A percentile compares a stretch with the other conserved stretches of the same genome.
Evolutionary conservation across 2,888 invertebrate species (phyloP).

Genomic region (Trichogramma dendrolimi): DNA sequence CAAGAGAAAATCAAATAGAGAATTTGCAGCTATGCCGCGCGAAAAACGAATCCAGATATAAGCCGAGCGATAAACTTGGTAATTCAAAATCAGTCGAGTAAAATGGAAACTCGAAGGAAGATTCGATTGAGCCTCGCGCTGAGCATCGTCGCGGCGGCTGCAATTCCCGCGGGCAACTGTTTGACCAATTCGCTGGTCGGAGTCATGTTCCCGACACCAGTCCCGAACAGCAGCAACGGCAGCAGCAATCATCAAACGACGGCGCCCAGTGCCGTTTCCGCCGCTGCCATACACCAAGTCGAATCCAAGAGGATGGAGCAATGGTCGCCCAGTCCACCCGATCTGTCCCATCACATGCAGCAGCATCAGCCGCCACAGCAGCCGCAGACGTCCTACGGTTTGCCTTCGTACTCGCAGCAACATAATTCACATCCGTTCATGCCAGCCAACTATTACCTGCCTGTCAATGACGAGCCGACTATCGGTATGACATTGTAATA

Average conservation of each 20-base stretch:
- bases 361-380: slow-evolving; percentile 20
- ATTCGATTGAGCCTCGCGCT: too few species aligned
- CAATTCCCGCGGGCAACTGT: too few species aligned
- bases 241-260: too few species aligned
- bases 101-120: too few species aligned
- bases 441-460: slow-evolving; percentile 36
- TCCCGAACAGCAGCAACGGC: slow-evolving; percentile 16
- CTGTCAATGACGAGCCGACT: slow-evolving; percentile 32
- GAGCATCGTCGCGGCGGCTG: too few species aligned
- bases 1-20: too few species aligned
- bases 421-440: slow-evolving; percentile 27
- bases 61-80: too few species aligned
- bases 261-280: background rate
- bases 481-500: background rate
- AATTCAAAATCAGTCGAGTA: too few species aligned
- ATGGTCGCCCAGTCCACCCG: slow-evolving; percentile 30
- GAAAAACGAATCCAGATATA: too few species aligned
- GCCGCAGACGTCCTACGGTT: background rate
- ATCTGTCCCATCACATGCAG: slow-evolving; percentile 23
- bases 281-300: background rate
- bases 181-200: too few species aligned
- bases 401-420: slow-evolving; percentile 14
- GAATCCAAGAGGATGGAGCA: slow-evolving; percentile 29
- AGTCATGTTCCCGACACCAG: background rate
- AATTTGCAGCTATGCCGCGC: too few species aligned